Evolutionary conservation across 2,797 vertebrate species (phyloP).

Genomic region (Oreochromis grahami): DNA sequence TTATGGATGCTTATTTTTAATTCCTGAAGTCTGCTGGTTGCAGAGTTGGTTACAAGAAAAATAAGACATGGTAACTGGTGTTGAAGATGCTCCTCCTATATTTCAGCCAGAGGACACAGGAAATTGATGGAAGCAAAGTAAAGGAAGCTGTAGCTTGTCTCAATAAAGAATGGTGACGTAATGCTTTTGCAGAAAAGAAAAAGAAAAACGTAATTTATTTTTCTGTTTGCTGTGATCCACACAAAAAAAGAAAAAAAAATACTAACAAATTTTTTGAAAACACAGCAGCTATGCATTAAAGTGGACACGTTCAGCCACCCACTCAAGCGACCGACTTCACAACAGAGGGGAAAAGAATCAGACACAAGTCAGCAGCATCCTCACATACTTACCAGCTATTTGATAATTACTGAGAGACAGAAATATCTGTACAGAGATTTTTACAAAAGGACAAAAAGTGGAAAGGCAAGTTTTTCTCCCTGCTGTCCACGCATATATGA

Average conservation of each 20-base stretch:
- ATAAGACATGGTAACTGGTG: neutral
- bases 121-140: neutral
- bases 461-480: neutral
- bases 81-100: neutral
- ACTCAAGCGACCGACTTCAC: slow-evolving; percentile 4
- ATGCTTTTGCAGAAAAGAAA: neutral
- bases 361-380: neutral
- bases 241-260: neutral
- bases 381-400: neutral
- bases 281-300: neutral
- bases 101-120: neutral
- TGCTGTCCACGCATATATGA: neutral
- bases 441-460: neutral
- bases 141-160: neutral
- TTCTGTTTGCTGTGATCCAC: neutral
- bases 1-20: neutral
- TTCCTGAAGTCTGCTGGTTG: neutral
- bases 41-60: neutral
- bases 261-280: neutral
- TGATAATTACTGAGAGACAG: neutral
- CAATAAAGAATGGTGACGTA: neutral
- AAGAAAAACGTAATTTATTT: neutral
- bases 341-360: neutral
- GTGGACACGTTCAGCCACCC: neutral
- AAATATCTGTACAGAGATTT: neutral